A percentile compares a stretch with the other conserved stretches of the same genome.
These are phyloP conservation scores for Ibidorhyncha struthersii DNA, from an alignment of 2,113 vertebrate genomes.

Conservation along the genomic window DNA sequence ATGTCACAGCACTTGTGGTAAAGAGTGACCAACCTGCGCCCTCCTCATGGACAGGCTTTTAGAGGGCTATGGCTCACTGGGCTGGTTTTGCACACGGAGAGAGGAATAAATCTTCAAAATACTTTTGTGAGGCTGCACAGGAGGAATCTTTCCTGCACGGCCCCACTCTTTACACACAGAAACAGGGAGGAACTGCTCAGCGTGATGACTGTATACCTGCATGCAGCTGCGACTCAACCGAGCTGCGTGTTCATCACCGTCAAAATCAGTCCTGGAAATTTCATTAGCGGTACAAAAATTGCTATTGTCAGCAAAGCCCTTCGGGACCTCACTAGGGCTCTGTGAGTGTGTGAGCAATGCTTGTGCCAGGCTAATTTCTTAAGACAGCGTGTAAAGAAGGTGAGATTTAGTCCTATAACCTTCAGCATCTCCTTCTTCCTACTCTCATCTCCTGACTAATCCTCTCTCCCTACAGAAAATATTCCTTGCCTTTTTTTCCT, in stretches of 20 bases:
- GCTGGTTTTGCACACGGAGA: background rate
- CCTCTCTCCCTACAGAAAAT: background rate
- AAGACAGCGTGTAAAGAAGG: background rate
- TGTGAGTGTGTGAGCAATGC: fast-evolving
- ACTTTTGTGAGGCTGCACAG: background rate
- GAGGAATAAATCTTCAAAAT: background rate
- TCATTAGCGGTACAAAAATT: background rate
- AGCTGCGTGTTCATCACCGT: fast-evolving
- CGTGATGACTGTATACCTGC: fast-evolving
- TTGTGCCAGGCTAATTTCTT: background rate
- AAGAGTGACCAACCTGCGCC: background rate
- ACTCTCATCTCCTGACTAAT: background rate
- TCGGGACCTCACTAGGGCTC: background rate
- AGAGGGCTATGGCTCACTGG: background rate
- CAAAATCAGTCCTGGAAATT: background rate
- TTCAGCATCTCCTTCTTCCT: background rate
- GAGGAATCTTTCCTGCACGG: background rate
- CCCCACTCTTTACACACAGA: background rate
- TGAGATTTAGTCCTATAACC: background rate
- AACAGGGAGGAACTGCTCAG: fast-evolving
- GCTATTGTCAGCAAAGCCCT: conserved; percentile 12
- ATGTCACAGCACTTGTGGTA: fast-evolving
- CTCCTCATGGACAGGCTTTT: fast-evolving
- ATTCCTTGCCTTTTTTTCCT: background rate
- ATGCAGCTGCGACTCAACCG: background rate